Percentiles rank a stretch among this genome's conserved stretches.
phyloP scores from a whole-genome alignment of 1,140 invertebrate species.

The Bathynomus jamesi region DNA sequence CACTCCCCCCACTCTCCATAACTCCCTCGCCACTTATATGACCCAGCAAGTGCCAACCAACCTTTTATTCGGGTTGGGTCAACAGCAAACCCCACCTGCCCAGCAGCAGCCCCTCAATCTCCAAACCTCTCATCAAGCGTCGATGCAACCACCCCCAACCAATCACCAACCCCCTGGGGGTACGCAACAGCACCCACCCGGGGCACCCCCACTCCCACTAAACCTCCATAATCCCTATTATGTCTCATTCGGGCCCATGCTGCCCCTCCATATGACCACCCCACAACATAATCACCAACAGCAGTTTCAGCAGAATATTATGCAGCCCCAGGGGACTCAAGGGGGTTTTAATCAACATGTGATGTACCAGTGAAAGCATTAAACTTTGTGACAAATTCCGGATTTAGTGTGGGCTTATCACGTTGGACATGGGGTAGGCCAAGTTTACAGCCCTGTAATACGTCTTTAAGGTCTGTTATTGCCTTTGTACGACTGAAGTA shows the following conservation, averaged over 20 bases:
- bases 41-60: constrained; percentile 28
- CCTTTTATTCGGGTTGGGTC: constrained; percentile 23
- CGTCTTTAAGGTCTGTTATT: too few species aligned
- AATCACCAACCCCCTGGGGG: constrained; percentile 13
- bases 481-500: too few species aligned
- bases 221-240: constrained; percentile 27
- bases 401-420: too few species aligned
- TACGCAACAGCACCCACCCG: constrained; percentile 8
- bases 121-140: constrained; percentile 24
- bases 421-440: too few species aligned
- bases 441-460: too few species aligned
- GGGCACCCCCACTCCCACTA: constrained; percentile 22
- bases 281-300: constrained; percentile 30
- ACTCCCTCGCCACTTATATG: constrained; percentile 29
- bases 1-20: constrained; percentile 22
- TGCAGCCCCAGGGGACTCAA: constrained; percentile 23
- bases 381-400: too few species aligned
- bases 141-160: constrained; percentile 20
- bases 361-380: constrained; percentile 28
- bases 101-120: constrained; percentile 30
- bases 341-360: constrained; percentile 29
- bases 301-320: constrained; percentile 28
- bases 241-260: constrained; percentile 26
- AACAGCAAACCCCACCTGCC: constrained; percentile 21
- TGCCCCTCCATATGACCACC: constrained; percentile 28